phyloP scores from a whole-genome alignment of 2,888 invertebrate genomes.

The Adelognathus sp. region DNA sequence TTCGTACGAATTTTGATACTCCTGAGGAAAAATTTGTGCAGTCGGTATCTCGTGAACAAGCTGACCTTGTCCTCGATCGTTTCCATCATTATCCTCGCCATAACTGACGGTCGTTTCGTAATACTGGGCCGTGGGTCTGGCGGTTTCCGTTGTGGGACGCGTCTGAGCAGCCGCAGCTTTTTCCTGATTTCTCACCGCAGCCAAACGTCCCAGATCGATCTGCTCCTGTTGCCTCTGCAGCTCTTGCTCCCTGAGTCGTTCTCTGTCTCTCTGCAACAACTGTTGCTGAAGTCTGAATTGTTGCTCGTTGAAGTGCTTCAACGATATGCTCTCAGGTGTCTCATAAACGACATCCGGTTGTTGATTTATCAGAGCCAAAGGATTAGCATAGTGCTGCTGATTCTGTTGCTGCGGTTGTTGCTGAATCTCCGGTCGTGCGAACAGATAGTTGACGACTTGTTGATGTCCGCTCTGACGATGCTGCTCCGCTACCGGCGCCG shows the following conservation, averaged over 20 bases:
- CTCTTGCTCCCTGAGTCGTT: slow-evolving; percentile 74
- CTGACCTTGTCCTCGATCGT: slow-evolving; percentile 62
- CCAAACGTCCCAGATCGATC: slow-evolving; percentile 40
- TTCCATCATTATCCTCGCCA: slow-evolving; percentile 56
- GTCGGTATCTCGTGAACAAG: slow-evolving; percentile 17
- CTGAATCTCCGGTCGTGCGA: slow-evolving; percentile 66
- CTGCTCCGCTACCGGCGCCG: not conserved
- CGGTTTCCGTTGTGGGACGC: slow-evolving; percentile 22
- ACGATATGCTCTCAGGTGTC: slow-evolving; percentile 77
- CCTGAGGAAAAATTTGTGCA: slow-evolving; percentile 27
- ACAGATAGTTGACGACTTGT: slow-evolving; percentile 68
- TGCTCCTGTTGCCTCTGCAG: slow-evolving; percentile 68
- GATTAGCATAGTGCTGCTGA: slow-evolving; percentile 55
- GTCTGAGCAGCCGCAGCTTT: slow-evolving; percentile 43
- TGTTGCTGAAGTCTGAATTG: slow-evolving; percentile 77
- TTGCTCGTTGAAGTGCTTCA: slow-evolving; percentile 79
- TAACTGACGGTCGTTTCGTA: slow-evolving; percentile 57
- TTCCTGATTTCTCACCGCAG: slow-evolving; percentile 26
- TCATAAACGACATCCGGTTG: slow-evolving; percentile 71
- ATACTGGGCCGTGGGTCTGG: slow-evolving; percentile 66
- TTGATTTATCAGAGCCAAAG: slow-evolving; percentile 63
- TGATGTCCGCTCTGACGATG: slow-evolving; percentile 57
- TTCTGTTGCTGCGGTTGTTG: slow-evolving; percentile 33
- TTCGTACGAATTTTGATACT: slow-evolving; percentile 23
- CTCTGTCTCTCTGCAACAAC: slow-evolving; percentile 75